Conservation (phyloP, 1,140 invertebrate genomes). For the Linepithema humile region DNA sequence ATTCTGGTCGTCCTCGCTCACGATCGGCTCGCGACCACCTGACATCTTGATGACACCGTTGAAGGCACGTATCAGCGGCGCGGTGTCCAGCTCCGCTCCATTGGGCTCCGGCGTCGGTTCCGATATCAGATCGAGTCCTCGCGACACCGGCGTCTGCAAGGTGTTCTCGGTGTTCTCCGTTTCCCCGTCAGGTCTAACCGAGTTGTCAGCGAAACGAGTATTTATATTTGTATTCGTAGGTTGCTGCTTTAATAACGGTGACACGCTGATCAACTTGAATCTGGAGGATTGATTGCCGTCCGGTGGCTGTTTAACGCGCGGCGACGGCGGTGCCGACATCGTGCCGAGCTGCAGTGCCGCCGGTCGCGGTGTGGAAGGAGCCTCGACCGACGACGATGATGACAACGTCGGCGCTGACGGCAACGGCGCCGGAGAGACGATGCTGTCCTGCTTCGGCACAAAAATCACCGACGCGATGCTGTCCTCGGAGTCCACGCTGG, state of each 20-base stretch:
- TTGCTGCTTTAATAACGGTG: slow-evolving; percentile 80
- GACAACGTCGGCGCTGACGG: neutral
- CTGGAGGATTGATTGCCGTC: slow-evolving; percentile 63
- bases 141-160: slow-evolving; percentile 24
- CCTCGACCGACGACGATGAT: slow-evolving; percentile 25
- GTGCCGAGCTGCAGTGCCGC: slow-evolving; percentile 73
- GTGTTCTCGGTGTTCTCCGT: neutral
- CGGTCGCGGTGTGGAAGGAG: slow-evolving; percentile 38
- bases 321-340: slow-evolving; percentile 66
- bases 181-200: no score
- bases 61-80: slow-evolving; percentile 1
- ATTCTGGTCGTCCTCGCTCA: slow-evolving; percentile 79
- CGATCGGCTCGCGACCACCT: neutral
- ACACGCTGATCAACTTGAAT: slow-evolving; percentile 80
- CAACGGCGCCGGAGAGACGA: no score
- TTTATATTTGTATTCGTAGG: slow-evolving; percentile 31
- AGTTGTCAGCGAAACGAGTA: no score
- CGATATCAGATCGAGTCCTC: slow-evolving; percentile 44
- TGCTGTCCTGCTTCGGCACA: slow-evolving; percentile 90
- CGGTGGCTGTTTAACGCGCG: slow-evolving; percentile 81
- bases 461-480: slow-evolving; percentile 96
- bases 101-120: slow-evolving; percentile 20
- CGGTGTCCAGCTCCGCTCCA: slow-evolving; percentile 30
- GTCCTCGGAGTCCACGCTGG: slow-evolving; percentile 96
- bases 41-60: slow-evolving; percentile 51